phyloP scores from a whole-genome alignment of 2,888 invertebrate species.

The Onthophagus sagittarius region DNA sequence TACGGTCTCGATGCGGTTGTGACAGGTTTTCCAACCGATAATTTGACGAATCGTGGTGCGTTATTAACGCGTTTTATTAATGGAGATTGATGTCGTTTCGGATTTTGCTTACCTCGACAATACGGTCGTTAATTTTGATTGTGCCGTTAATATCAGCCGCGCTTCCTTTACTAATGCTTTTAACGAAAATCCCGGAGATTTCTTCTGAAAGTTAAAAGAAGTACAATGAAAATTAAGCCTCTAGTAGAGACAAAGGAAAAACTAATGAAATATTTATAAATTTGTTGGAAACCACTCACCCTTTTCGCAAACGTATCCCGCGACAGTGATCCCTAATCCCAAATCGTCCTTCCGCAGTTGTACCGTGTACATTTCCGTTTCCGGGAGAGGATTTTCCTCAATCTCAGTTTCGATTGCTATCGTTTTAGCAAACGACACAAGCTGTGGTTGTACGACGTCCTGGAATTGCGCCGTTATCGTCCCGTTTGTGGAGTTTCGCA shows the following conservation, averaged over 20 bases:
- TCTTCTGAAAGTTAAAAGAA: constrained; percentile 66
- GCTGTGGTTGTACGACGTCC: background rate
- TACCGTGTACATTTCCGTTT: constrained; percentile 87
- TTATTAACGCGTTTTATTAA: too few relatives aligned
- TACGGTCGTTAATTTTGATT: constrained; percentile 94
- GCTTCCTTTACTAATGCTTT: constrained; percentile 95
- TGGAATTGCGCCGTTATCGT: constrained; percentile 11
- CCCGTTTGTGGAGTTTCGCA: constrained; percentile 17
- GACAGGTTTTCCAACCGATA: too few relatives aligned
- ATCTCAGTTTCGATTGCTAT: background rate
- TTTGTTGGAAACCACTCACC: constrained; percentile 45
- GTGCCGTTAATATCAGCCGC: constrained; percentile 89
- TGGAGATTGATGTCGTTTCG: background rate
- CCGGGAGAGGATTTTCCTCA: constrained; percentile 52
- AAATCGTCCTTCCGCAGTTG: constrained; percentile 88
- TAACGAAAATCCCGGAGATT: constrained; percentile 98
- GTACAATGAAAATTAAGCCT: background rate
- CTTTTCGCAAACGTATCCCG: constrained; percentile 95
- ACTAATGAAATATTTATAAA: background rate
- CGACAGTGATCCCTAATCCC: constrained; percentile 92
- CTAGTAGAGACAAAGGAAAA: background rate
- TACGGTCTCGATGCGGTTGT: too few relatives aligned
- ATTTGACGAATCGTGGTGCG: too few relatives aligned
- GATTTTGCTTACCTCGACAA: constrained; percentile 67
- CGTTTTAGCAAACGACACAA: background rate